Base-by-base conservation (phyloP, 2,797 vertebrate species). In the Garrulus glandarius region DNA sequence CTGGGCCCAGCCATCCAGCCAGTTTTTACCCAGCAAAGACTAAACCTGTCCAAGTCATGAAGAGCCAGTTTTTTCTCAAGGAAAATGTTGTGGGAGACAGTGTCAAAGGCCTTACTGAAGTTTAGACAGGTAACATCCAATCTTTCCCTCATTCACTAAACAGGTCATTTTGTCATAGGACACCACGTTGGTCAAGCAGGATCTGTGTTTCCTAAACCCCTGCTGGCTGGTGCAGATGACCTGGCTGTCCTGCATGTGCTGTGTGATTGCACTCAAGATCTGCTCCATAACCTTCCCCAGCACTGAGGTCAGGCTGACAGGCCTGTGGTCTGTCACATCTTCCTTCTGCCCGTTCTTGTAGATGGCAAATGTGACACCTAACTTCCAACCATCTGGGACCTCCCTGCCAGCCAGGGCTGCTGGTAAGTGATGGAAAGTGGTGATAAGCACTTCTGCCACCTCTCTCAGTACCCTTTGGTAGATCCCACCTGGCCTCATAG, bases 271-370 rank as follows among this genome's bases (percentile, higher is more conserved):
- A 59, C 30, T 65, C 46, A 36, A 41, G 22, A 53, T 24, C 22
- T 47, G 11, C 26, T 59, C 9, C 26, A 41, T 15, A 46, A 46
- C 39, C 30, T 52, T 41, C 22, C 46, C 44, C 0, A 3, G 18
- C 27, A 78, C 16, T 17, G 11, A 70, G 24, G 26, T 32, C 26
- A 36, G 9, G 15, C 17, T 44, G 57, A 36, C 57, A 57, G 15
- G 18, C 23, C 43, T 43, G 29, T 8, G 57, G 10, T 3, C 52
- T 26, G 34, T 56, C 65, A 65, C 46, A 24, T 29, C 39, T 46
- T 59, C 39, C 46, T 36, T 65, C 22, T 0, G 0, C 46, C 18
- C 50, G 32, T 15, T 36, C 46, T 15, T 41, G 44, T 4, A 52
- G 26, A 53, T 16, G 10, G 60, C 27, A n/a, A 50, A 84, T 9